Evolutionary conservation across 1,140 invertebrate species (phyloP).

Genomic region (Eupeodes corollae): DNA sequence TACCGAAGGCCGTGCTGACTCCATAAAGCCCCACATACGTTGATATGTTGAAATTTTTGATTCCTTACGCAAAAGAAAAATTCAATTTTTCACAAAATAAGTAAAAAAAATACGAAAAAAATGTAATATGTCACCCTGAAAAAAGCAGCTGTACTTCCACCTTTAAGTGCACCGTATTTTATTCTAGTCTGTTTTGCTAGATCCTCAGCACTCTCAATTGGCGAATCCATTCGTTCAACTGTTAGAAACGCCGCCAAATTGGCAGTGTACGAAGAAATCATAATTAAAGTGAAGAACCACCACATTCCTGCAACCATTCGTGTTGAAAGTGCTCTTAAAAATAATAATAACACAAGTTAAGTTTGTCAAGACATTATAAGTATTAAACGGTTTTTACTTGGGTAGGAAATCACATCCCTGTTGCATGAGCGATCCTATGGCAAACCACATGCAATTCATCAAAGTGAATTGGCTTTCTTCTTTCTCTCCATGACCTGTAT

Average conservation of each 20-base stretch:
- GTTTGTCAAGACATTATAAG: neutral
- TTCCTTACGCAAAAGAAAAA: conserved; percentile 47
- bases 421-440: conserved; percentile 87
- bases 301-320: conserved; percentile 86
- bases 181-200: conserved; percentile 93
- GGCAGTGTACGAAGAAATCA: conserved; percentile 97
- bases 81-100: neutral
- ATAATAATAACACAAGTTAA: conserved; percentile 4
- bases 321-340: conserved; percentile 67
- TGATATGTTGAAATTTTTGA: conserved; percentile 86
- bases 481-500: conserved; percentile 68
- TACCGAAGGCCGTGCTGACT: conserved; percentile 69
- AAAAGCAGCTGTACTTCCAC: conserved; percentile 84
- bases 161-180: conserved; percentile 88
- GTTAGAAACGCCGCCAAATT: conserved; percentile 95
- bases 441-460: conserved; percentile 91
- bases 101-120: neutral
- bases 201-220: conserved; percentile 92
- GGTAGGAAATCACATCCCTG: conserved; percentile 84
- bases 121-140: conserved; percentile 80
- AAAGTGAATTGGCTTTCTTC: conserved; percentile 85
- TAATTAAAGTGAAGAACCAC: conserved; percentile 97
- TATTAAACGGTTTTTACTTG: conserved; percentile 52
- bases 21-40: conserved; percentile 89
- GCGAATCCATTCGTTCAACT: conserved; percentile 90